Evolutionary conservation across 1,140 invertebrate genomes (phyloP).

Genomic region (Calycopis cecrops): DNA sequence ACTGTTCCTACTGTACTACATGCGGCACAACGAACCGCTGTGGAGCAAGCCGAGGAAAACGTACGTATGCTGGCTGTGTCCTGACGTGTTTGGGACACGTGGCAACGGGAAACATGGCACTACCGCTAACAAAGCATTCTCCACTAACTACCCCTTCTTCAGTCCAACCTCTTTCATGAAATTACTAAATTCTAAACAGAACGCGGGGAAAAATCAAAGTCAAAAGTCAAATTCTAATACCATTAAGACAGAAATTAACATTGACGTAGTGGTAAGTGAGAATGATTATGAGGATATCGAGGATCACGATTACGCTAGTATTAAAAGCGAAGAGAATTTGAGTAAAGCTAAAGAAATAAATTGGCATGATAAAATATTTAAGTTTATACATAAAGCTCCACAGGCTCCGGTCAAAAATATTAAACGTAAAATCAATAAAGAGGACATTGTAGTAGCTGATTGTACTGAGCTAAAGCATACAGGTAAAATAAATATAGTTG

Average conservation of each 20-base stretch:
- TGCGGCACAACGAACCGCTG: constrained; percentile 78
- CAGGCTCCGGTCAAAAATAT: constrained; percentile 9
- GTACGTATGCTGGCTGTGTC: constrained; percentile 76
- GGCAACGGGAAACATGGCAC: not conserved
- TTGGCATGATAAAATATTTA: constrained; percentile 2
- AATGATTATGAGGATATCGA: constrained; percentile 29
- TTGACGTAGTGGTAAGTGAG: constrained; percentile 3
- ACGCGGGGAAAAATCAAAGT: too few species aligned
- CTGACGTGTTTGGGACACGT: not conserved
- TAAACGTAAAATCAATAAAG: constrained; percentile 34
- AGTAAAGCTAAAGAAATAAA: not conserved
- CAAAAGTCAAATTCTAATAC: too few species aligned
- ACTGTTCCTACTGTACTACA: constrained; percentile 83
- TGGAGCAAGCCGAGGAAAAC: constrained; percentile 81
- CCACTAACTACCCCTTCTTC: too few species aligned
- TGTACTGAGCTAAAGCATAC: constrained; percentile 6
- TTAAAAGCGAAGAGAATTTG: constrained; percentile 19
- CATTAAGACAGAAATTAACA: too few species aligned
- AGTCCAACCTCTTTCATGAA: too few species aligned
- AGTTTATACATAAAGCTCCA: not conserved
- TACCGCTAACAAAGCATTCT: too few species aligned
- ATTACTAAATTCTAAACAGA: too few species aligned
- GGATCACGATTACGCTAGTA: constrained; percentile 25
- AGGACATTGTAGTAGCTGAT: constrained; percentile 39
- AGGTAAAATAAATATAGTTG: constrained; percentile 16